phyloP scores from a whole-genome alignment of 2,888 invertebrate species.

The Epinotia bilunana region DNA sequence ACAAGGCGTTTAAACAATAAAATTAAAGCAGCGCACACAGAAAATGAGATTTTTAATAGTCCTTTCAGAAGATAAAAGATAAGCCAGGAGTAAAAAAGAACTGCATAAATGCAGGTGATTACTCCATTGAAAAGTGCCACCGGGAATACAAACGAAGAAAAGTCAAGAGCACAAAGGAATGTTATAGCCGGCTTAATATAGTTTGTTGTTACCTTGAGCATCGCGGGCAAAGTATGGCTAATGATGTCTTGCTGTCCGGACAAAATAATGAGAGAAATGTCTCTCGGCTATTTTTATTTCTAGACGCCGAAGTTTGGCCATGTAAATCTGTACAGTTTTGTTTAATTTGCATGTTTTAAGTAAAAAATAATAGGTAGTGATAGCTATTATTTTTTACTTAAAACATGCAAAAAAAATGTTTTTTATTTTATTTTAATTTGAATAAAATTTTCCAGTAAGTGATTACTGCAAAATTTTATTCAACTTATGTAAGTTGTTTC shows the following conservation, averaged over 20 bases:
- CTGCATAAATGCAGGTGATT: constrained; percentile 12
- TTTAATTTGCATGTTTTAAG: background rate
- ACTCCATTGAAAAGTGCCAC: background rate
- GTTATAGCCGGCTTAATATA: constrained; percentile 22
- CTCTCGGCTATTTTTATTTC: background rate
- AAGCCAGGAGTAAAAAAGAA: background rate
- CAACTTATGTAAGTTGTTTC: too few species aligned
- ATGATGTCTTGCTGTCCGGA: constrained; percentile 15
- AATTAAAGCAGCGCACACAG: background rate
- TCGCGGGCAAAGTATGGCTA: constrained; percentile 20
- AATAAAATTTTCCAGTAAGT: too few species aligned
- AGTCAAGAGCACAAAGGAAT: constrained; percentile 28
- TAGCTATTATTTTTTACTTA: too few species aligned
- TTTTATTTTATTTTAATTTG: too few species aligned
- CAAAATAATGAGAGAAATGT: constrained; percentile 25
- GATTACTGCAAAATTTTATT: background rate
- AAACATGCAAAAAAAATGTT: too few species aligned
- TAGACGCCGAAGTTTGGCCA: background rate
- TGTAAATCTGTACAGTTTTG: constrained; percentile 1
- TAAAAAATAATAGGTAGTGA: too few species aligned
- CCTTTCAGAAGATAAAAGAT: background rate
- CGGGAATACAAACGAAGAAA: constrained; percentile 14
- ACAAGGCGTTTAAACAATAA: background rate
- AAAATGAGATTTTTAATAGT: background rate
- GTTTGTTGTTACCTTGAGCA: constrained; percentile 18